Base-by-base conservation (phyloP, 1,140 invertebrate species). In the Pseudomyrmex pallidus region DNA sequence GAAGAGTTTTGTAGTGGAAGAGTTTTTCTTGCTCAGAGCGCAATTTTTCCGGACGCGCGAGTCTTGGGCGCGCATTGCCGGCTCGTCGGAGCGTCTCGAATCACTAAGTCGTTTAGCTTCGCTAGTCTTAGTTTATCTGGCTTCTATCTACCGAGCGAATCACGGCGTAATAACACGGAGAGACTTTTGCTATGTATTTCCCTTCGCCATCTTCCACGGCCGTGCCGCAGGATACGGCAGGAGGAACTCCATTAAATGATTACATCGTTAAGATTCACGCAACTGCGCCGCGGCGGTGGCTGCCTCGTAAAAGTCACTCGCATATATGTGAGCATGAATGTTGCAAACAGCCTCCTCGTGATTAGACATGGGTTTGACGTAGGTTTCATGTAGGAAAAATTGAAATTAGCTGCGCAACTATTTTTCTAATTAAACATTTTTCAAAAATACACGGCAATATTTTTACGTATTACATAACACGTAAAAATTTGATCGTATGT, bases 211-310 rank as follows among this genome's bases (percentile, higher is more conserved):
- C 35, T 35, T 35, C 48, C 48, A n/a, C 54, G 20, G 22, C 56
- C 54, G 17, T 64, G 57, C 13, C 20, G 59, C 35, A 35, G 63
- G 73, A 76, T 83, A 80, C 68, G 52, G 54, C 67, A 70, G 83
- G 35, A 35, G 35, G 56, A 77, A 78, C 50, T 87, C 77, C 85
- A 83, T 87, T 78, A 86, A 86, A 88, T 70, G 84, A 78, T 88
- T 82, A 66, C 61, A 84, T 88, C 84, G 72, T 83, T 87, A 61
- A 17, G 57, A 76, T 83, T 83, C 72, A 63, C 84, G 54, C 9
- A 57, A 73, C 66, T 56, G 22, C 48, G 17, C 15, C n/a, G 56
- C 64, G 8, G n/a, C 61, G 56, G 52, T 12, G 59, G 17, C 48
- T 74, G 59, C 57, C 35, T 17, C 48, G 48, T 82, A 82, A 82